Evolutionary conservation across 1,140 invertebrate genomes (phyloP), one percentile per base, ranked within the genome.

Genomic region (Cephus cinctus): DNA sequence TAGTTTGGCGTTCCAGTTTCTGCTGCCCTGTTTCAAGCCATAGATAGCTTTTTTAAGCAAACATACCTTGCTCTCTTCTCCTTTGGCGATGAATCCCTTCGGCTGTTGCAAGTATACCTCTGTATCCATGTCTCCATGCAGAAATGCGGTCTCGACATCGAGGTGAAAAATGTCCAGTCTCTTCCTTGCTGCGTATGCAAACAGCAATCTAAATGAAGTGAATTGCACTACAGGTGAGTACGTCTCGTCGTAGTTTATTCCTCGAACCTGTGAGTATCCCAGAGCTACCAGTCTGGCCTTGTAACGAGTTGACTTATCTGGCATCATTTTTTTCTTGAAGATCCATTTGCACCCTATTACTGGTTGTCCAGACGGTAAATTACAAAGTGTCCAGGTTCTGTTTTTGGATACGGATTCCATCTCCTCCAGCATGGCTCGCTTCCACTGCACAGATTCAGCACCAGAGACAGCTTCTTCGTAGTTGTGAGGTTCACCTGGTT

Each of bases 1-100:
- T 19, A 70, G 39, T 52, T 60, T 67, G 18, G 30, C 43, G n/a
- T 18, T 36, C 44, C 44, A 52, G 21, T 47, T 43, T 22, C 39
- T 19, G 1, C 14, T 11, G 3, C 62, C 56, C 48, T 72, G 67
- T 39, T 75, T 72, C 4, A 74, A 44, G 9, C 69, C 1, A 39
- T 35, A 25, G 47, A 40, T 32, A 21, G 25, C 1, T 47, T 9
- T 4, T 32, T 14, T 18, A 52, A 52, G 4, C 12, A 5, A 16
- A 14, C 6, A 5, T 43, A 6, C 0, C 19, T 43, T n/a, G 32
- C 20, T 45, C 44, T 47, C 42, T 45, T 47, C 12, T 52, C 41
- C 12, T 43, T 47, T 30, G 18, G 25, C 38, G 14, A 15, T 16
- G 12, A 58, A 40, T 5, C 52, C 32, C 44, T 58, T 47, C 12